Percentiles rank a stretch among this genome's conserved stretches.
phyloP scores from a whole-genome alignment of 2,113 vertebrate species.

The Cercocebus atys region DNA sequence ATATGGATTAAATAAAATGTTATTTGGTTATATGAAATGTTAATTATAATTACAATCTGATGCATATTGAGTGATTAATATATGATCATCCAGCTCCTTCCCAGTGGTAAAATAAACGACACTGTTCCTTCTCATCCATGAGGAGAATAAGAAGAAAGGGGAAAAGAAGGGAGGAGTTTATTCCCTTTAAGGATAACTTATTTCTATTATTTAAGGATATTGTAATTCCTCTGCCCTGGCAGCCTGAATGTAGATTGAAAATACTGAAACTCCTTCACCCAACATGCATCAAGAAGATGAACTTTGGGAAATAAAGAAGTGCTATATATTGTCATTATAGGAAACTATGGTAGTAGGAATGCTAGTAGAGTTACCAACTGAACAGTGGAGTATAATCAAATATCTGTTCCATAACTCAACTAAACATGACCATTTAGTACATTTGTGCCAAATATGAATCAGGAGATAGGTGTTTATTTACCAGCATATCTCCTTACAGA shows the following conservation, averaged over 20 bases:
- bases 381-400: not conserved
- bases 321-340: not conserved
- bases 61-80: not conserved
- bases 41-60: not conserved
- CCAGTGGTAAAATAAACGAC: not conserved
- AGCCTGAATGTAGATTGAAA: not conserved
- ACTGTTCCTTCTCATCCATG: not conserved
- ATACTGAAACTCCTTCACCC: not conserved
- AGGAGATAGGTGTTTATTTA: not conserved
- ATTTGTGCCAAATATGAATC: not conserved
- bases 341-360: not conserved
- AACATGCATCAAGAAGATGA: not conserved
- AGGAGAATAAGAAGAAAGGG: not conserved
- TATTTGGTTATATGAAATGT: not conserved
- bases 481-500: not conserved
- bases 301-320: not conserved
- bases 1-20: not conserved
- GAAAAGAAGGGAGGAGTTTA: not conserved
- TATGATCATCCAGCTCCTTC: not conserved
- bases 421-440: not conserved
- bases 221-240: not conserved
- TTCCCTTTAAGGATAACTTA: not conserved
- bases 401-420: not conserved
- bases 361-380: not conserved
- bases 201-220: not conserved